Base-by-base conservation (phyloP, 2,888 invertebrate genomes). In the Cyclophora punctaria region DNA sequence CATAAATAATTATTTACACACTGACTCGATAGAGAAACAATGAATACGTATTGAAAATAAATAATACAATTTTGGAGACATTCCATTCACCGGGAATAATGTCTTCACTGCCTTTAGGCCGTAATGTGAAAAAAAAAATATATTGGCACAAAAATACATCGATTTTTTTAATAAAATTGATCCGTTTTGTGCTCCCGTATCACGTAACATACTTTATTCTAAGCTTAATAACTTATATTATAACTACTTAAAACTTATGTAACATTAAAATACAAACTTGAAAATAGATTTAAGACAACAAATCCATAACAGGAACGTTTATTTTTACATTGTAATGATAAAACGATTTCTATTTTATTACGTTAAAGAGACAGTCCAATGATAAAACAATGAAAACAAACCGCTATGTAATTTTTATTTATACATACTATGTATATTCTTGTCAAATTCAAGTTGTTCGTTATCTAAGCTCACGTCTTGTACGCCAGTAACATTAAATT, bases 301-400 rank as follows among this genome's bases (percentile, higher is more conserved):
- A 84, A 83, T 84, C 83, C 83, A 56, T 73, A 73, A 67, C 75
- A 84, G 81, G 83, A 83, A 84, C 83, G 72, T 75, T 68, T 66
- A 44, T 63, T 64, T n/a, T 47, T 51, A 56, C 41, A 55, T 37
- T 48, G 37, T 35, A 20, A 20, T 20, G 20, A 20, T 20, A 20
- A 20, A 20, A 20, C 20, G 20, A 20, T 20, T 20, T 20, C 20
- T 20, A 1, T 20, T 20, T 20, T 20, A 20, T 20, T 20, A 20
- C 20, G 20, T 20, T 20, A 20, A 20, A 20, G 20, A 20, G 20
- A 20, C 20, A 20, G 20, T 20, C 20, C 20, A 20, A 20, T 20
- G 20, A 20, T 20, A 20, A 20, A 20, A 20, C 20, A 20, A 20
- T 20, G 20, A 20, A 20, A 20, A 20, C 20, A 20, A 20, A 20